Evolutionary conservation across 2,113 vertebrate species (phyloP).

Genomic region (Glaucomys volans): DNA sequence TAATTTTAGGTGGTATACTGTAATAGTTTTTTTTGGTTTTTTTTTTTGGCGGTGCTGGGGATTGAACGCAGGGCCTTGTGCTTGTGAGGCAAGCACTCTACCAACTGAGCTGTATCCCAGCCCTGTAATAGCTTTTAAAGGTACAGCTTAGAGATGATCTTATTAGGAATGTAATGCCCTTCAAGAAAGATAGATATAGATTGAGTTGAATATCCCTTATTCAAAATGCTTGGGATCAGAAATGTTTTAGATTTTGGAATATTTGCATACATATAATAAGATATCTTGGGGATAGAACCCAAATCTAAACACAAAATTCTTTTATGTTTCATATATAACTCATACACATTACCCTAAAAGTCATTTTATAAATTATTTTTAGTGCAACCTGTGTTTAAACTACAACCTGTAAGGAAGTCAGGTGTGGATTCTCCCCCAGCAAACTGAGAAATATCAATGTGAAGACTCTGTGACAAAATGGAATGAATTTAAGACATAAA

Average conservation of each 20-base stretch:
- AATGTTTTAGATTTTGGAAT: not conserved
- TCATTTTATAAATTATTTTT: not conserved
- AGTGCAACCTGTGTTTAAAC: not conserved
- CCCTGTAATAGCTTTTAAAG: not conserved
- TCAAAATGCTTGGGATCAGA: not conserved
- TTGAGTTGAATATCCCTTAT: not conserved
- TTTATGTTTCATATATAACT: not conserved
- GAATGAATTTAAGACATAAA: not conserved
- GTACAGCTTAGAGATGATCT: not conserved
- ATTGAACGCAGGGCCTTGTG: too few species aligned
- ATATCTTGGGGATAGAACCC: not conserved
- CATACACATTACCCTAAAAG: not conserved
- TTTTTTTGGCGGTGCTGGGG: too few species aligned
- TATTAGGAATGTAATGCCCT: not conserved
- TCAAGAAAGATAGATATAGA: not conserved
- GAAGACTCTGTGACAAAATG: not conserved
- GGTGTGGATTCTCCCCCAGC: not conserved
- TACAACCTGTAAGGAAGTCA: not conserved
- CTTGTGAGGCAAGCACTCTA: too few species aligned
- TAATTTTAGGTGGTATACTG: too few species aligned
- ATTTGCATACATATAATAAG: not conserved
- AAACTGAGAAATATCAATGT: not conserved
- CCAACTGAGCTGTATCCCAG: too few species aligned
- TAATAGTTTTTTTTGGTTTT: too few species aligned
- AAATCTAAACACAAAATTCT: not conserved